These are phyloP conservation scores for Syngnathus acus DNA, from an alignment of 2,797 vertebrate genomes.

Conservation along the genomic window DNA sequence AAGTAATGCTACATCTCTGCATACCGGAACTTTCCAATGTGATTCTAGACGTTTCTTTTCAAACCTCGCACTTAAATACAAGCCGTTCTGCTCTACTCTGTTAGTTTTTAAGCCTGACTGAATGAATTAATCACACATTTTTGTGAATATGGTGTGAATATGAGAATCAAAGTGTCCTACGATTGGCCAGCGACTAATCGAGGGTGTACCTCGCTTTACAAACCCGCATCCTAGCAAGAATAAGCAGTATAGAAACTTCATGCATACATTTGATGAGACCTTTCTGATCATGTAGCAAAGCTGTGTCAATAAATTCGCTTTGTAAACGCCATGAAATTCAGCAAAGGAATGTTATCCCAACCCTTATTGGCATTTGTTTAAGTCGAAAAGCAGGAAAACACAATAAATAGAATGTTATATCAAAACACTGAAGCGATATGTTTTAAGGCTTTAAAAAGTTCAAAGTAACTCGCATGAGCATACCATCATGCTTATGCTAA, in stretches of 20 bases:
- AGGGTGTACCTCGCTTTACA: too few species aligned
- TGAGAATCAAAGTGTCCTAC: too few species aligned
- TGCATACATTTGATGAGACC: too few species aligned
- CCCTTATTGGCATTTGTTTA: too few species aligned
- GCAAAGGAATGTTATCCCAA: not conserved
- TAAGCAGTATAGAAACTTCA: too few species aligned
- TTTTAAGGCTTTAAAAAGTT: not conserved
- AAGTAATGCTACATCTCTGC: constrained; percentile 16
- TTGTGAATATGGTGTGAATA: too few species aligned
- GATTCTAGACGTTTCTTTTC: not conserved
- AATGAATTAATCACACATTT: too few species aligned
- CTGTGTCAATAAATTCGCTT: too few species aligned
- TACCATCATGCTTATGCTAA: not conserved
- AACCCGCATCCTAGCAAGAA: too few species aligned
- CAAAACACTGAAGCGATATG: not conserved
- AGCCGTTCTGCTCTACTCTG: not conserved
- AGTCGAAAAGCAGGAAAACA: not conserved
- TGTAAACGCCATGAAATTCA: not conserved
- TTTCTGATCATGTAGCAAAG: too few species aligned
- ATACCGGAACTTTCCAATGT: not conserved
- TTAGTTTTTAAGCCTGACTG: too few species aligned
- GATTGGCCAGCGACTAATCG: too few species aligned
- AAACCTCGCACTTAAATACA: not conserved
- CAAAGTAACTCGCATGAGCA: not conserved
- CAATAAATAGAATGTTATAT: not conserved